A percentile compares a stretch with the other conserved stretches of the same genome.
Evolutionary conservation across 1,140 invertebrate species (phyloP).

Genomic region (Dendroctonus valens): DNA sequence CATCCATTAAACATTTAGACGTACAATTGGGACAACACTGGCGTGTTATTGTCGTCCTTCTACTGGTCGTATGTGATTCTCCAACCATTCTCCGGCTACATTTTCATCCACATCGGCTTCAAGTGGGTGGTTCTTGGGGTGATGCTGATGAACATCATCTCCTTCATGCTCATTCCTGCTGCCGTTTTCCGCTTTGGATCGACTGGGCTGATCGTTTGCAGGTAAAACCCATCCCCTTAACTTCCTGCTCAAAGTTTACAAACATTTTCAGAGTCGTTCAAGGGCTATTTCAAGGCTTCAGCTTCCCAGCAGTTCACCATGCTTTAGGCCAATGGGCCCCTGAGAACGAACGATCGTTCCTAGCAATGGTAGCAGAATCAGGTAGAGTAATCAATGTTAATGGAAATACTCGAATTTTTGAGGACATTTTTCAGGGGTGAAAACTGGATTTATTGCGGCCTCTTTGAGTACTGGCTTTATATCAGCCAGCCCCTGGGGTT

Average conservation of each 20-base stretch:
- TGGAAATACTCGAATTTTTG: background rate
- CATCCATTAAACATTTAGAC: too few relatives aligned
- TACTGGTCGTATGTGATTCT: conserved; percentile 15
- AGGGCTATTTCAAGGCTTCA: conserved; percentile 15
- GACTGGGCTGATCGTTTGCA: conserved; percentile 7
- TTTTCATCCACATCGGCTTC: conserved; percentile 15
- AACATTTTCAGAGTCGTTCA: conserved; percentile 12
- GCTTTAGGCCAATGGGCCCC: conserved; percentile 8
- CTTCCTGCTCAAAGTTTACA: background rate
- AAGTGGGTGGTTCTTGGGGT: conserved; percentile 10
- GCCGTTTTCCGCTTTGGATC: background rate
- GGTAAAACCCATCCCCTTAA: background rate
- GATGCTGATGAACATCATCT: conserved; percentile 7
- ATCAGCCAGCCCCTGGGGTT: conserved; percentile 61
- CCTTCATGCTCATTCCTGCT: conserved; percentile 14
- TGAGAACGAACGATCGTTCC: conserved; percentile 7
- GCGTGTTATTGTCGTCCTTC: conserved; percentile 12
- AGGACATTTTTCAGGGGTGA: background rate
- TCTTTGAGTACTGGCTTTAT: conserved; percentile 66
- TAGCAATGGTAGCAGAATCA: conserved; percentile 3
- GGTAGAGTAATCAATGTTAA: background rate
- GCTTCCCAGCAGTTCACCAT: background rate
- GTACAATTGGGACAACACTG: conserved; percentile 18
- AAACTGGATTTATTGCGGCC: conserved; percentile 63
- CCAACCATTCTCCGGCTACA: conserved; percentile 21